phyloP scores from a whole-genome alignment of 2,888 invertebrate species.

The Monochamus alternatus region DNA sequence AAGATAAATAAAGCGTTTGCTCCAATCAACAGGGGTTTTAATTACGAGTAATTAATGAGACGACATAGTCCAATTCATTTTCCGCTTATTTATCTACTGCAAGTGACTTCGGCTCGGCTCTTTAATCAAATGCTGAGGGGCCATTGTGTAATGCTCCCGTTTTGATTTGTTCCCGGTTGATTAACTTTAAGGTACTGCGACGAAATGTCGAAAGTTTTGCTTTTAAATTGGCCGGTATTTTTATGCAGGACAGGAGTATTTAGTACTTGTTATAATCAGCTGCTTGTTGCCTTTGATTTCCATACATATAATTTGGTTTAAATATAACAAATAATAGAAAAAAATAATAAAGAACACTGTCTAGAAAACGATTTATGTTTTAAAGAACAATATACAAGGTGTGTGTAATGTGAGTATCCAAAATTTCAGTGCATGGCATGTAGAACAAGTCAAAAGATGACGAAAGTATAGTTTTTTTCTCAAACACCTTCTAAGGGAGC shows the following conservation, averaged over 20 bases:
- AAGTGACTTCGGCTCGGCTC: constrained; percentile 41
- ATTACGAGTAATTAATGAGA: constrained; percentile 67
- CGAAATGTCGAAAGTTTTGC: constrained; percentile 22
- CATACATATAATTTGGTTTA: too few relatives aligned
- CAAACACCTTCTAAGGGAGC: too few relatives aligned
- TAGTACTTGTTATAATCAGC: too few relatives aligned
- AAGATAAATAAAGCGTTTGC: constrained; percentile 66
- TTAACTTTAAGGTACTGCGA: constrained; percentile 39
- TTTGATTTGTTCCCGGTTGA: constrained; percentile 48
- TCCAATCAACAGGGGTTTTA: constrained; percentile 67
- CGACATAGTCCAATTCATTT: constrained; percentile 62
- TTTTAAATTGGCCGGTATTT: constrained; percentile 37
- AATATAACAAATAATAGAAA: too few relatives aligned
- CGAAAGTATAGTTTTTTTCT: too few relatives aligned
- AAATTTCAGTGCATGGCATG: too few relatives aligned
- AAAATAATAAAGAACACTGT: too few relatives aligned
- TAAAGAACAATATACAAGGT: too few relatives aligned
- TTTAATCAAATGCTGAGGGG: constrained; percentile 52
- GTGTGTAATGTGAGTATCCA: too few relatives aligned
- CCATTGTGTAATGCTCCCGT: constrained; percentile 43
- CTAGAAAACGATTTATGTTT: too few relatives aligned
- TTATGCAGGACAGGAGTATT: neutral
- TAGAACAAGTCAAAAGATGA: too few relatives aligned
- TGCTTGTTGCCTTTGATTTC: too few relatives aligned
- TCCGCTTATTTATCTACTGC: constrained; percentile 46